These are phyloP conservation scores for Acanthoscelides obtectus DNA, from an alignment of 2,888 invertebrate species.

Conservation along the genomic window DNA sequence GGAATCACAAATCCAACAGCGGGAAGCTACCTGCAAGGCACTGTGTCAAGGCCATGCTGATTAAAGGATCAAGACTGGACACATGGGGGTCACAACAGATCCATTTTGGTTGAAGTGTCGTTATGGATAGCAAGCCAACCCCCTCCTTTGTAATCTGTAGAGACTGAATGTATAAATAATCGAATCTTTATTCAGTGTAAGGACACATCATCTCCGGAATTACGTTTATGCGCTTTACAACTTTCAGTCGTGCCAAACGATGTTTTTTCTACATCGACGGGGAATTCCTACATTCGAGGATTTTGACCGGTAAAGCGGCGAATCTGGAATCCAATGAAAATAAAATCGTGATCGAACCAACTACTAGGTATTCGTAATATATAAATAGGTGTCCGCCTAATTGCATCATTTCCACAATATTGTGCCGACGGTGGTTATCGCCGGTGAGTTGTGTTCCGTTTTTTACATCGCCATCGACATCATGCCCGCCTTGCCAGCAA, in stretches of 20 bases:
- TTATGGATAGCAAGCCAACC: too few species aligned
- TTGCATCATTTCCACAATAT: not conserved
- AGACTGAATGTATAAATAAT: too few species aligned
- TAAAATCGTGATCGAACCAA: not conserved
- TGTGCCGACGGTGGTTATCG: not conserved
- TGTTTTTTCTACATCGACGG: not conserved
- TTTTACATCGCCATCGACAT: not conserved
- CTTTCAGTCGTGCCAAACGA: not conserved
- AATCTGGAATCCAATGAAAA: not conserved
- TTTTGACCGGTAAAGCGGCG: not conserved
- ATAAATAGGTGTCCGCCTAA: not conserved
- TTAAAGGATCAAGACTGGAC: too few species aligned
- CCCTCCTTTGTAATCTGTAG: too few species aligned
- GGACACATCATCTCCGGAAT: too few species aligned
- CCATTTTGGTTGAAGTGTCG: too few species aligned
- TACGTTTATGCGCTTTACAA: not conserved
- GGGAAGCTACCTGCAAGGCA: too few species aligned
- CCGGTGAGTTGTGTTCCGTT: not conserved
- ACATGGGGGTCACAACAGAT: too few species aligned
- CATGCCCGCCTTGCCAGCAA: not conserved
- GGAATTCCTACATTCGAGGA: not conserved
- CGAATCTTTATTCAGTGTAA: too few species aligned
- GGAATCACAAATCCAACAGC: too few species aligned
- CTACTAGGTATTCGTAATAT: not conserved
- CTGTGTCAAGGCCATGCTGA: too few species aligned